Percentiles rank a stretch among this genome's conserved stretches.
Evolutionary conservation across 2,888 invertebrate species (phyloP).

Genomic region (Lithophane socia): DNA sequence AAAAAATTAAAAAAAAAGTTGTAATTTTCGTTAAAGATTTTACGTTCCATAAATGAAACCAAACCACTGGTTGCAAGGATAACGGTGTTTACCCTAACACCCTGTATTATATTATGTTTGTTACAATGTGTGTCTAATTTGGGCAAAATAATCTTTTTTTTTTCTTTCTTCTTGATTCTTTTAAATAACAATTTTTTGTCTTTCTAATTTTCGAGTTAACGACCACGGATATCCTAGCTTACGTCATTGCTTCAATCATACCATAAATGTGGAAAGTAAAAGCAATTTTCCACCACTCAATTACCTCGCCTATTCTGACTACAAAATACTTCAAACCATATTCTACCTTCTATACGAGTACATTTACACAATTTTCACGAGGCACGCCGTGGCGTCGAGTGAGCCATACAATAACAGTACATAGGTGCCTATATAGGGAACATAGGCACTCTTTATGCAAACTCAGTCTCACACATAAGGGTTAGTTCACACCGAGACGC

Average conservation of each 20-base stretch:
- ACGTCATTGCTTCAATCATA: neutral
- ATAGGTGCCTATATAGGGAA: conserved; percentile 5
- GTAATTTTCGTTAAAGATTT: no score
- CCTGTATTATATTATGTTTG: no score
- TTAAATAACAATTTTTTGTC: no score
- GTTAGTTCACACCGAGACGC: neutral
- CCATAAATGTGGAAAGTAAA: neutral
- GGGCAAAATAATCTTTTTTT: no score
- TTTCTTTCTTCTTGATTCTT: no score
- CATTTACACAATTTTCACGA: conserved; percentile 62
- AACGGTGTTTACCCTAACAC: no score
- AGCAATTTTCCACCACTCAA: conserved; percentile 3
- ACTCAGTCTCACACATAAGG: conserved; percentile 18
- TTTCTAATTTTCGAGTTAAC: neutral
- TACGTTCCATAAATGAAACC: no score
- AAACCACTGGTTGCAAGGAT: no score
- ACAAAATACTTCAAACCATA: conserved; percentile 31
- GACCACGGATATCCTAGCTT: neutral
- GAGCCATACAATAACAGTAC: conserved; percentile 45
- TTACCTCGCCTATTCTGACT: conserved; percentile 10
- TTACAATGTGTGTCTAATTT: no score
- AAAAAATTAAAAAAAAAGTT: no score
- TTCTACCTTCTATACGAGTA: conserved; percentile 22
- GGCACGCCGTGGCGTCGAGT: conserved; percentile 43
- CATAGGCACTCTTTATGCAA: conserved; percentile 44